These are phyloP conservation scores for Leuciscus waleckii DNA, from an alignment of 2,797 vertebrate species.

Conservation along the genomic window DNA sequence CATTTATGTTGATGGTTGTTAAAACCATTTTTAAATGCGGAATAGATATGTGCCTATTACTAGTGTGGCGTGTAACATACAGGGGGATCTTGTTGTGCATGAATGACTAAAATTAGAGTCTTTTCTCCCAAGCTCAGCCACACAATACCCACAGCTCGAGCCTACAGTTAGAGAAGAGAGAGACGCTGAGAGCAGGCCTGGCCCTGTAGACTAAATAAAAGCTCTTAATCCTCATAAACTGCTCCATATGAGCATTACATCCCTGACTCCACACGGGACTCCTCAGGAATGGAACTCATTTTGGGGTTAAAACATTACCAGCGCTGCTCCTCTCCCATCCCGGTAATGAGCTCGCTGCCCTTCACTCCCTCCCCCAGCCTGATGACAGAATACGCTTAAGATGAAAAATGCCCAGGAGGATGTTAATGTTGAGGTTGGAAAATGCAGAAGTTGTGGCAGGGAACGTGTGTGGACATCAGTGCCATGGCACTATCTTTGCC, in stretches of 20 bases:
- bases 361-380: constrained; percentile 44
- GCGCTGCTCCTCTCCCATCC: constrained; percentile 65
- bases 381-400: constrained; percentile 75
- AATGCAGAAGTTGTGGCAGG: constrained; percentile 61
- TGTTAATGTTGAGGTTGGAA: constrained; percentile 72
- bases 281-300: constrained; percentile 78
- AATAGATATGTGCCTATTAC: constrained; percentile 1
- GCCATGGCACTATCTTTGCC: constrained; percentile 45
- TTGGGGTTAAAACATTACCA: constrained; percentile 75
- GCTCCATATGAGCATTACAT: constrained; percentile 79
- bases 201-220: constrained; percentile 79
- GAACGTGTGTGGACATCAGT: constrained; percentile 40
- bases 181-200: constrained; percentile 56
- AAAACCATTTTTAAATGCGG: neutral
- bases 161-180: constrained; percentile 53
- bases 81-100: neutral
- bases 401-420: constrained; percentile 77
- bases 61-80: neutral
- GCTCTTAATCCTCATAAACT: constrained; percentile 80
- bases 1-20: neutral
- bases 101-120: constrained; percentile 43
- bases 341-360: constrained; percentile 69
- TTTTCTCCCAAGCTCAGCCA: constrained; percentile 44
- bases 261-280: constrained; percentile 68
- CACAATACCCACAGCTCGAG: constrained; percentile 41